Percentiles rank a stretch among this genome's conserved stretches.
Evolutionary conservation across 2,888 invertebrate genomes (phyloP).

Genomic region (Omphaloscelis lunosa): DNA sequence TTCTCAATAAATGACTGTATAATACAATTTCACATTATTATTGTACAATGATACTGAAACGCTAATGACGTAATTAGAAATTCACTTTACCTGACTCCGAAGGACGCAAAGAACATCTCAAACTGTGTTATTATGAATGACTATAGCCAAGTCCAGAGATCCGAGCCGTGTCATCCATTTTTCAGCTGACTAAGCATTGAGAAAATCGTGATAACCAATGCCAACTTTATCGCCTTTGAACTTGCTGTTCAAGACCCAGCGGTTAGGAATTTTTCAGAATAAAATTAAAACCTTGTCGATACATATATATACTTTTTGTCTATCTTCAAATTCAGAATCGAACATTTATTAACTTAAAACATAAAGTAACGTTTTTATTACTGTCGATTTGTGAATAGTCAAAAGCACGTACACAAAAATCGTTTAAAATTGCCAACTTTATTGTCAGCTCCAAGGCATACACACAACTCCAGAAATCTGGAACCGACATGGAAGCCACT

Average conservation of each 20-base stretch:
- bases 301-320: background rate
- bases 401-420: background rate
- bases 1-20: background rate
- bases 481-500: conserved; percentile 54
- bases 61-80: conserved; percentile 25
- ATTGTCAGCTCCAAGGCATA: background rate
- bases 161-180: conserved; percentile 20
- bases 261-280: background rate
- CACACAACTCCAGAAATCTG: conserved; percentile 39
- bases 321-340: background rate
- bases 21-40: no score
- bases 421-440: background rate
- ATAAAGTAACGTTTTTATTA: background rate
- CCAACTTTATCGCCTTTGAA: conserved; percentile 49
- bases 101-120: conserved; percentile 20
- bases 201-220: conserved; percentile 54
- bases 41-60: conserved; percentile 16
- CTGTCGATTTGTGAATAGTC: background rate
- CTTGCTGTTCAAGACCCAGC: conserved; percentile 14
- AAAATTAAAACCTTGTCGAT: background rate
- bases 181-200: conserved; percentile 58
- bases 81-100: conserved; percentile 33
- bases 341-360: background rate
- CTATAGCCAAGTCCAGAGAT: conserved; percentile 23
- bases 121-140: conserved; percentile 45